Conservation (phyloP, 2,888 invertebrate genomes). For the Andrena praecox region DNA sequence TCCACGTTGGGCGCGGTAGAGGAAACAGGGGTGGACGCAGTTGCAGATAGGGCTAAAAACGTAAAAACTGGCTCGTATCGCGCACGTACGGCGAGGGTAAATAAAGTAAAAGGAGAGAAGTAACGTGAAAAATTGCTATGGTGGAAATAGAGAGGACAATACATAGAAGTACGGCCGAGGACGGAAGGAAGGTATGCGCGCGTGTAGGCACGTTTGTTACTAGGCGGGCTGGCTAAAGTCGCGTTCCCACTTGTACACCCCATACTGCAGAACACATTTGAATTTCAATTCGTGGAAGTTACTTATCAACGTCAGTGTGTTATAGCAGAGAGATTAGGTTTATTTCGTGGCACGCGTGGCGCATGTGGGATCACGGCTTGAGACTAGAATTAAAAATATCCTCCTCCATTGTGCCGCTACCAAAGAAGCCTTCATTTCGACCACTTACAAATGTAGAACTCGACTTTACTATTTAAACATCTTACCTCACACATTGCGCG, state of each 20-base stretch:
- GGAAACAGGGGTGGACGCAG: not conserved
- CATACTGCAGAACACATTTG: not conserved
- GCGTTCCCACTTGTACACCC: not conserved
- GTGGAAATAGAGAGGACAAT: conserved; percentile 6
- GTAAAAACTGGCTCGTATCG: not conserved
- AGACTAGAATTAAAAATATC: too few relatives aligned
- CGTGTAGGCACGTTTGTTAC: not conserved
- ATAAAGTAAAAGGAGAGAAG: not conserved
- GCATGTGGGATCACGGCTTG: too few relatives aligned
- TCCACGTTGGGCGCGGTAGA: not conserved
- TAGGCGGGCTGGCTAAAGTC: not conserved
- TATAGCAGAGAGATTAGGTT: not conserved
- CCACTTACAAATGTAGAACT: too few relatives aligned
- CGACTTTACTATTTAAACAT: too few relatives aligned
- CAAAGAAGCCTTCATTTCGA: too few relatives aligned
- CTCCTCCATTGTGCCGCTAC: too few relatives aligned
- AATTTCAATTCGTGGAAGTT: not conserved
- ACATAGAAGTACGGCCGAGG: not conserved
- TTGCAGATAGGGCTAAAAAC: not conserved
- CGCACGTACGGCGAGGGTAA: not conserved
- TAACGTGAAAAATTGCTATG: conserved; percentile 15
- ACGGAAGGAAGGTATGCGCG: not conserved
- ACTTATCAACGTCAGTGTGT: not conserved
- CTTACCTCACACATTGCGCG: too few relatives aligned
- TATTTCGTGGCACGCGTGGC: too few relatives aligned